Evolutionary conservation across 2,113 vertebrate genomes (phyloP), one percentile per base, ranked within the genome.

Genomic region (Corythornis madagascariensis): DNA sequence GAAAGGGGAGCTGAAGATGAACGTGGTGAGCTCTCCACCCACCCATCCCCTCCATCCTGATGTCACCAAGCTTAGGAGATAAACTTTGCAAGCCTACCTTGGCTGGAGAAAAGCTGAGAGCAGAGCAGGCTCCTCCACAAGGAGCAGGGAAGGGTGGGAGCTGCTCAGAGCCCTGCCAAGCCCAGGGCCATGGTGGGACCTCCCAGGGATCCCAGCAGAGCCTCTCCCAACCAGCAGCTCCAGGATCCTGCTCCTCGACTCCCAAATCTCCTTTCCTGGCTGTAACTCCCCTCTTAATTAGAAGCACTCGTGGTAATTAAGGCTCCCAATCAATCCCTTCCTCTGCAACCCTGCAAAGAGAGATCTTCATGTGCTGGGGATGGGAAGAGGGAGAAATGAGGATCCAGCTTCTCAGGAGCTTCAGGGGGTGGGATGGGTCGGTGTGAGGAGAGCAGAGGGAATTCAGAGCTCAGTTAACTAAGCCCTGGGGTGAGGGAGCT

Each of bases 151-250:
- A 42, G 55, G 53, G 31, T 1, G 1, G 69, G 48, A 74, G 33
- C 3, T 38, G 1, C 17, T 31, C 67, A 42, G 47, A 67, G 60
- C 61, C 47, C 52, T 10, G 16, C 50, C 16, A 26, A 71, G 38
- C 6, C 0, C 57, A 60, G 60, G 60, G 16, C 18, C 38, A 7
- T 4, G 2, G 1, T 20, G 55, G 38, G 70, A 53, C 28, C 15
- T 17, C 5, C 0, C 2, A 1, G 21, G 52, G 29, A 67, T 33
- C 53, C 18, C 53, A 38, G 40, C 48, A 38, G 35, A 15, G 13
- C 4, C 0, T 18, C 20, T 3, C 24, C 22, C 53, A 60, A 2
- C 31, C 57, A 11, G 4, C 3, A 2, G 60, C 18, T 18, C 31
- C 2, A 1, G 29, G 53, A 66, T 18, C 59, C 78, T 45, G 17